Conservation (phyloP, 2,113 vertebrate genomes). For the Laterallus jamaicensis region DNA sequence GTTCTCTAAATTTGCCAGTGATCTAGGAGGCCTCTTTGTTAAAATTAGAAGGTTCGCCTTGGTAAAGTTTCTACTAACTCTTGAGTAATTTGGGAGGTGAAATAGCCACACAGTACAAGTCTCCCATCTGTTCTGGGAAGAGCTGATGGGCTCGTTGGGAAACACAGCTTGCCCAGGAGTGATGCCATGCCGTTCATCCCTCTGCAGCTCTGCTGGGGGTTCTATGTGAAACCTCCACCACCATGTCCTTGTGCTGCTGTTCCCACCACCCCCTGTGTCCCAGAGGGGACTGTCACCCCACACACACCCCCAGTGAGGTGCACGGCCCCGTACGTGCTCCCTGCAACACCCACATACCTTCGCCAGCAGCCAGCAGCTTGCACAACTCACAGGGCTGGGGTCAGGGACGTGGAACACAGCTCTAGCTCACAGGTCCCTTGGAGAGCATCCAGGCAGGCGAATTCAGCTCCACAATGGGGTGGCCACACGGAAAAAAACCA, state of each 20-base stretch:
- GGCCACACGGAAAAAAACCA: not conserved
- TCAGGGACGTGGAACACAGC: not conserved
- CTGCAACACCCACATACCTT: not conserved
- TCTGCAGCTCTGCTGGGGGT: rapidly evolving
- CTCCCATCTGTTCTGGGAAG: not conserved
- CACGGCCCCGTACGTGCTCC: not conserved
- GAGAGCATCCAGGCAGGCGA: rapidly evolving
- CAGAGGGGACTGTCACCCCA: not conserved
- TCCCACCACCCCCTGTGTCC: rapidly evolving
- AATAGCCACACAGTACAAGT: not conserved
- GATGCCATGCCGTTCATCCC: not conserved
- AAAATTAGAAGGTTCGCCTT: not conserved
- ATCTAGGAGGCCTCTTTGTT: not conserved
- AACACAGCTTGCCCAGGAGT: rapidly evolving
- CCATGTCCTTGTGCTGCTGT: not conserved
- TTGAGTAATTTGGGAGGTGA: not conserved
- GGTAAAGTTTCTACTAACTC: not conserved
- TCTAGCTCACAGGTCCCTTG: not conserved
- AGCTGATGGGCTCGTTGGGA: rapidly evolving
- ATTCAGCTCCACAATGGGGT: rapidly evolving
- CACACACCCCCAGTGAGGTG: rapidly evolving
- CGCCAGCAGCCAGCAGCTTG: not conserved
- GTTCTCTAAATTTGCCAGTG: not conserved
- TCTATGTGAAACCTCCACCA: rapidly evolving
- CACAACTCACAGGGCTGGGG: not conserved